phyloP scores from a whole-genome alignment of 2,113 vertebrate genomes.

The Lepus europaeus region DNA sequence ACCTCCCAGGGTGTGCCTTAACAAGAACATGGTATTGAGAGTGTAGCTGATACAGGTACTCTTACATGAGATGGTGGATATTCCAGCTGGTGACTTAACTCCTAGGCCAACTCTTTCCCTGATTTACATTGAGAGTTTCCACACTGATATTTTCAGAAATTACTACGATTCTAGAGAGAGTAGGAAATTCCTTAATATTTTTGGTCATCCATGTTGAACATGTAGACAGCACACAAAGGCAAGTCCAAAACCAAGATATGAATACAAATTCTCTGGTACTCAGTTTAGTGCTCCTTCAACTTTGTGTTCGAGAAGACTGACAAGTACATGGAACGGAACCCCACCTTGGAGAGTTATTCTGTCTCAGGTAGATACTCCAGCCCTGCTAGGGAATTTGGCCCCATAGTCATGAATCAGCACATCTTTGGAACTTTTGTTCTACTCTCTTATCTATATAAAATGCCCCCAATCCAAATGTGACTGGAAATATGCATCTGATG shows the following conservation, averaged over 20 bases:
- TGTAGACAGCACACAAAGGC: not conserved
- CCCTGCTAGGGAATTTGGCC: not conserved
- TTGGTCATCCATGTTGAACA: not conserved
- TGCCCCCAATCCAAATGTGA: not conserved
- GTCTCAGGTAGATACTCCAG: not conserved
- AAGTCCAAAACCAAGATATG: not conserved
- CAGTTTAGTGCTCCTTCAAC: not conserved
- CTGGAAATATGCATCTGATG: not conserved
- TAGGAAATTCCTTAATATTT: not conserved
- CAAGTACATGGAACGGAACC: not conserved
- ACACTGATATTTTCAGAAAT: not conserved
- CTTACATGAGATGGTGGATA: too few species aligned
- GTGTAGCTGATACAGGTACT: too few species aligned
- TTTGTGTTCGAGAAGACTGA: not conserved
- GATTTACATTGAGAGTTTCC: not conserved
- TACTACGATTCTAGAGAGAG: not conserved
- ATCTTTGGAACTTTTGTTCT: not conserved
- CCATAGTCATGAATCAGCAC: not conserved
- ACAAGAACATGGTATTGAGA: too few species aligned
- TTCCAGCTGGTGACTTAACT: too few species aligned
- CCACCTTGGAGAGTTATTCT: not conserved
- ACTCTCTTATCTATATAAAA: not conserved
- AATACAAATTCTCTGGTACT: not conserved
- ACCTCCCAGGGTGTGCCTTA: too few species aligned
- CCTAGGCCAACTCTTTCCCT: too few species aligned